phyloP scores from a whole-genome alignment of 2,113 vertebrate genomes.

The Aplodontia rufa region DNA sequence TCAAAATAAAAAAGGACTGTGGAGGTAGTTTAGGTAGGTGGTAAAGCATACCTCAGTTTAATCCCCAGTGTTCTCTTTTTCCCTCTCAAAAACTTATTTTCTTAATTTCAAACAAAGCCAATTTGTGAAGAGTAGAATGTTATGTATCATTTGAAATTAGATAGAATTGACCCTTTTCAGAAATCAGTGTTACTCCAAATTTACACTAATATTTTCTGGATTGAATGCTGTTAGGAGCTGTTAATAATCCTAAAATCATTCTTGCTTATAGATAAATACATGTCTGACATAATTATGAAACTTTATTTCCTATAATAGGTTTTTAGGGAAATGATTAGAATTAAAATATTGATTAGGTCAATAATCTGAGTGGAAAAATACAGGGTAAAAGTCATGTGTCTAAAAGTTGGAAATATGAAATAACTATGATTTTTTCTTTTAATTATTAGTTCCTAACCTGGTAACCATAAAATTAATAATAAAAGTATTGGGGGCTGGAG shows the following conservation, averaged over 20 bases:
- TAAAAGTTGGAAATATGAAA: not conserved
- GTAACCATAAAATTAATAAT: not conserved
- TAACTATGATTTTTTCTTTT: constrained; percentile 21
- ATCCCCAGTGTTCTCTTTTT: no score
- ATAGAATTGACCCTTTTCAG: not conserved
- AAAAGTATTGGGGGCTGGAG: no score
- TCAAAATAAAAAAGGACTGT: no score
- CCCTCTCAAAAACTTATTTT: not conserved
- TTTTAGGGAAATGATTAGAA: not conserved
- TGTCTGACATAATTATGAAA: constrained; percentile 1
- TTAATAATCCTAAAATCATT: constrained; percentile 4
- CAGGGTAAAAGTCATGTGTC: not conserved
- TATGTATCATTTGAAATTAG: not conserved
- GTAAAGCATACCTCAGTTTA: no score
- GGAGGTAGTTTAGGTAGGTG: no score
- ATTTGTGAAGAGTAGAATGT: not conserved
- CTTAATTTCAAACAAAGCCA: constrained; percentile 26
- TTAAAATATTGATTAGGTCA: constrained; percentile 9
- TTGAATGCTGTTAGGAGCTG: not conserved
- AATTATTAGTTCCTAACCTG: not conserved
- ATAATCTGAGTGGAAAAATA: not conserved
- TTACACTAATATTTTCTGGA: constrained; percentile 20
- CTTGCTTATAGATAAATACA: not conserved
- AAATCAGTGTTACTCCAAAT: not conserved
- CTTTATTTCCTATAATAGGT: not conserved